Conservation (phyloP, 30 jellyfish, hydroid and myxozoan species). For the Pelagia noctiluca region DNA sequence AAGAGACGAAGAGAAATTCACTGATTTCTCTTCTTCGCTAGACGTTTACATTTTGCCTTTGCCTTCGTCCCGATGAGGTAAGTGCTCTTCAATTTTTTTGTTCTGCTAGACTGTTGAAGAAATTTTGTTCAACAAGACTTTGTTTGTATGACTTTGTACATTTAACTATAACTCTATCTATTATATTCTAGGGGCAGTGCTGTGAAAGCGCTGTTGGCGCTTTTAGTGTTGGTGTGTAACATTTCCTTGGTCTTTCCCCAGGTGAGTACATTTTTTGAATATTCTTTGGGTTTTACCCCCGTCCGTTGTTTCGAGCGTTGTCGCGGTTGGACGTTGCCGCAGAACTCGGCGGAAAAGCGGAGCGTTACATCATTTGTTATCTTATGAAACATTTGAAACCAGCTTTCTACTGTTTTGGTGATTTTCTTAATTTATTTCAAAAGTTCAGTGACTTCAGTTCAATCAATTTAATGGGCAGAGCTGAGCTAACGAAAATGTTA, state of each 20-base stretch:
- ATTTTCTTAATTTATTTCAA: no score
- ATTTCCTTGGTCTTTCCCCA: conserved; percentile 48
- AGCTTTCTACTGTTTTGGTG: no score
- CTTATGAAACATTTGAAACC: no score
- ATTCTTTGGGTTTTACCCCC: neutral
- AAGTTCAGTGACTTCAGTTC: no score
- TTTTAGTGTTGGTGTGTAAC: conserved; percentile 11
- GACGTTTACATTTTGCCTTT: conserved; percentile 7
- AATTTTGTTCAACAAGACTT: no score
- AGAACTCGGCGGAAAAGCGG: neutral
- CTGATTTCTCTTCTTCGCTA: neutral
- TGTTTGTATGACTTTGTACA: no score
- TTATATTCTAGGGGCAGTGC: conserved; percentile 47
- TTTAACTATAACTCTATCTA: neutral
- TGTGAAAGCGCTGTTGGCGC: conserved; percentile 66
- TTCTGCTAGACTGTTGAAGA: neutral
- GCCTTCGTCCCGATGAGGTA: conserved; percentile 75
- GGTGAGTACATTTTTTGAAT: conserved; percentile 23
- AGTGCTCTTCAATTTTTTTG: conserved; percentile 1
- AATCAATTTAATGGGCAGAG: no score
- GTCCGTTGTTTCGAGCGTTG: conserved; percentile 43
- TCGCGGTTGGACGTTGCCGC: no score
- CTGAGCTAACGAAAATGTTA: no score
- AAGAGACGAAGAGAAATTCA: neutral
- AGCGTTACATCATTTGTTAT: no score